Evolutionary conservation across 2,888 invertebrate species (phyloP).

Genomic region (Limnephilus rhombicus): DNA sequence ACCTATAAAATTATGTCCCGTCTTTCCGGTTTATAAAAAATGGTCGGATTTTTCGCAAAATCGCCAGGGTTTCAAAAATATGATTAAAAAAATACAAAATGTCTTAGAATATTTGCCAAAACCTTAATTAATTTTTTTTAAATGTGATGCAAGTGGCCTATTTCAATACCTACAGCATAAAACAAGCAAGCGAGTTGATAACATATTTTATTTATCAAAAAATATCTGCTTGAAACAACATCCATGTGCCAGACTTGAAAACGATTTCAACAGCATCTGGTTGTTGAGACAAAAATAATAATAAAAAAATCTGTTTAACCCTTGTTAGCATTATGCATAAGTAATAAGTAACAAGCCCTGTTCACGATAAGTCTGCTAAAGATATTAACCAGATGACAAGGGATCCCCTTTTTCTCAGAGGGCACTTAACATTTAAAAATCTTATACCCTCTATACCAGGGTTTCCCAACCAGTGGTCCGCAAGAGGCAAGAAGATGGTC

Average conservation of each 20-base stretch:
- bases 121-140: no score
- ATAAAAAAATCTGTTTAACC: slow-evolving; percentile 52
- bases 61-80: no score
- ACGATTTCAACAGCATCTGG: slow-evolving; percentile 46
- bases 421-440: slow-evolving; percentile 56
- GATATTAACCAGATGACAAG: slow-evolving; percentile 60
- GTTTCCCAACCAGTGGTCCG: no score
- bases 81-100: no score
- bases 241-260: background rate
- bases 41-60: no score
- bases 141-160: no score
- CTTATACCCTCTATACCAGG: slow-evolving; percentile 11
- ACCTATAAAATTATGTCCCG: no score
- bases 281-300: slow-evolving; percentile 38
- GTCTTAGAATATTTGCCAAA: no score
- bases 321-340: slow-evolving; percentile 60
- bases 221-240: background rate
- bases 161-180: background rate
- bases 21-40: no score
- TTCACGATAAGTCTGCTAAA: slow-evolving; percentile 53
- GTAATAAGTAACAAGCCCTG: slow-evolving; percentile 54
- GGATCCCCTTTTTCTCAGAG: slow-evolving; percentile 55
- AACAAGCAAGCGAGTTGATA: background rate
- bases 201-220: background rate
- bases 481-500: no score